Base-by-base conservation (phyloP, 1,140 invertebrate genomes). In the Drosophila nikananu region DNA sequence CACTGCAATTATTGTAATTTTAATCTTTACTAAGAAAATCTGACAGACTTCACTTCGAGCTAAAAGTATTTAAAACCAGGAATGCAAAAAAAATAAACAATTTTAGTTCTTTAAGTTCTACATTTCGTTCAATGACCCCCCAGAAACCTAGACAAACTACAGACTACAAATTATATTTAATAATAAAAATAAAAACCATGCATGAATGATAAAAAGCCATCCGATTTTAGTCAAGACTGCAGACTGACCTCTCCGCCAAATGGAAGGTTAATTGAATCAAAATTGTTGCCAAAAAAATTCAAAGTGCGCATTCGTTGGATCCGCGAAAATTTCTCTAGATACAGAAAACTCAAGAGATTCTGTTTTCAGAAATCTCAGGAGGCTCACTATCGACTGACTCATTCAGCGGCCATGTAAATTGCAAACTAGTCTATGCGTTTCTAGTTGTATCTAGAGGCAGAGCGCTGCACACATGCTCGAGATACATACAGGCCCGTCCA, bases 261-360 rank as follows among this genome's bases (percentile, higher is more conserved):
- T 46, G 15, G 35, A 51, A 80, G 83, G 83, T 86, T 86, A 86
- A 86, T 86, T 86, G 19, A 86, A 86, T 80, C 73, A 57, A 82
- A 67, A 71, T 46, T 61, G n/a, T 55, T 62, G 62, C 60, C 49
- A 46, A 64, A 76, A 76, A 75, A 48, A 61, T 77, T 71, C 10
- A 41, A 80, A 67, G 71, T 70, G 77, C 76, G 66, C 59, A 44
- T 62, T 65, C 58, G 48, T 55, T 48, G 57, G 55, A 37, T 57
- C 23, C 9, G 41, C 23, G 35, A 80, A 62, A 63, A 42, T 63
- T 70, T 67, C 67, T 44, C 10, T 59, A 59, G 37, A 58, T 23
- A 59, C 58, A 58, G n/a, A 70, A 59, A 44, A 39, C 73, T 68
- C 68, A 58, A 58, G 35, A 54, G 54, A 81, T 48, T 55, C 21